Percentiles rank a stretch among this genome's conserved stretches.
Evolutionary conservation across 2,888 invertebrate genomes (phyloP).

Genomic region (Torymus auratus): DNA sequence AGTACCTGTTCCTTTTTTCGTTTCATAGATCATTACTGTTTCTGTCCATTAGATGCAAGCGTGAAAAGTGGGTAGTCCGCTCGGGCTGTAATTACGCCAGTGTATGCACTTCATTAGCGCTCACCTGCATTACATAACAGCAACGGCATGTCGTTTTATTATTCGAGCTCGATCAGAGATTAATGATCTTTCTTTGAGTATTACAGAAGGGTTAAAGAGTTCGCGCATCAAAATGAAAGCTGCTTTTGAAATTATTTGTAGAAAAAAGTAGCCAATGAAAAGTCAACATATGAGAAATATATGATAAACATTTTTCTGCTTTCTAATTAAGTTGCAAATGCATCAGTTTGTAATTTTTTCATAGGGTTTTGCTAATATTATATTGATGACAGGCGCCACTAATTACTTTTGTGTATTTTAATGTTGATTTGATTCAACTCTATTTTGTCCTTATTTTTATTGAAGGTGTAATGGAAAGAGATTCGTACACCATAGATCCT

Average conservation of each 20-base stretch:
- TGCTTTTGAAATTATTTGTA: conserved; percentile 50
- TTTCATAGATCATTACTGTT: conserved; percentile 53
- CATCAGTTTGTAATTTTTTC: neutral
- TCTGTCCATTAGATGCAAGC: conserved; percentile 53
- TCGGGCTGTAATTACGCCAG: conserved; percentile 70
- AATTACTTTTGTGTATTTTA: too few species aligned
- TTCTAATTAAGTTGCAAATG: neutral
- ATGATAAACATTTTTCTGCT: conserved; percentile 8
- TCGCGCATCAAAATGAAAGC: conserved; percentile 57
- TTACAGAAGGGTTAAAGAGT: conserved; percentile 68
- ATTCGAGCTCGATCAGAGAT: conserved; percentile 70
- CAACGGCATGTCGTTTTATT: conserved; percentile 70
- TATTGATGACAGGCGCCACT: too few species aligned
- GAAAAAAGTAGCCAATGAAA: conserved; percentile 10
- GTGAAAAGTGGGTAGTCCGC: conserved; percentile 67
- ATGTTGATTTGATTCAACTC: too few species aligned
- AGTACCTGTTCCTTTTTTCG: conserved; percentile 27
- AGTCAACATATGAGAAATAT: conserved; percentile 12
- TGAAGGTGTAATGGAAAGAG: too few species aligned
- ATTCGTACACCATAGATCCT: too few species aligned
- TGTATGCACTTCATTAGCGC: conserved; percentile 74
- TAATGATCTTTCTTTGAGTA: conserved; percentile 66
- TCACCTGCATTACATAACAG: conserved; percentile 70
- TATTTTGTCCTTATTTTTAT: too few species aligned
- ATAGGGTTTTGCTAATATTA: neutral